These are phyloP conservation scores for Apodemia duryi DNA, from an alignment of 2,888 invertebrate genomes.

Conservation along the genomic window DNA sequence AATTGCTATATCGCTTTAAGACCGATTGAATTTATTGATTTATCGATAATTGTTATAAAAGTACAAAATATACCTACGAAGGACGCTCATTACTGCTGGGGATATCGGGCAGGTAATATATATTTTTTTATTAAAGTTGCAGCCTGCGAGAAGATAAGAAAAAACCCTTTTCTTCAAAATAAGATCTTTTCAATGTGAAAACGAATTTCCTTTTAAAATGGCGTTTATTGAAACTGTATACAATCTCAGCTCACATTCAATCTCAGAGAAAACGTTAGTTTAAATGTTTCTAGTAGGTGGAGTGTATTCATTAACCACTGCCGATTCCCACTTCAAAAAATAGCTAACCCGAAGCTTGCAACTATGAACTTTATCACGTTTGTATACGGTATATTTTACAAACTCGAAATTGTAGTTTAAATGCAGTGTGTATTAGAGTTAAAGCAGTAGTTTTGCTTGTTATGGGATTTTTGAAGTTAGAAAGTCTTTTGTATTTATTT, in stretches of 20 bases:
- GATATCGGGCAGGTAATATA: not conserved
- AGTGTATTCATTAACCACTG: slow-evolving; percentile 4
- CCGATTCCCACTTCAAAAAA: slow-evolving; percentile 3
- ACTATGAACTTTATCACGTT: not conserved
- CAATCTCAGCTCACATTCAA: slow-evolving; percentile 3
- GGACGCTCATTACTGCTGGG: not conserved
- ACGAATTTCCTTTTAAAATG: slow-evolving; percentile 1
- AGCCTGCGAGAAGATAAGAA: too few relatives aligned
- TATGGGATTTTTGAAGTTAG: too few relatives aligned
- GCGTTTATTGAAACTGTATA: slow-evolving; percentile 8
- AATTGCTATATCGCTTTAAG: slow-evolving; percentile 9
- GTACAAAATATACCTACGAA: not conserved
- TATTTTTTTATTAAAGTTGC: too few relatives aligned
- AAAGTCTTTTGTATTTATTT: too few relatives aligned
- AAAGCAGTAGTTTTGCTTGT: not conserved
- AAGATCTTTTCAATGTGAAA: not conserved
- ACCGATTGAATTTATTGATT: slow-evolving; percentile 15
- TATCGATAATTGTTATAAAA: slow-evolving; percentile 15
- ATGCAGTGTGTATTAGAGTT: not conserved
- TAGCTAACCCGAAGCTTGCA: not conserved
- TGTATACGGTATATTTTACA: not conserved
- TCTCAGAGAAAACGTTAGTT: slow-evolving; percentile 2
- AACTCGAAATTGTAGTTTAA: not conserved
- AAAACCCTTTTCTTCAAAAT: not conserved
- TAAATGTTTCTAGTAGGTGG: slow-evolving; percentile 7